Evolutionary conservation across 2,888 invertebrate genomes (phyloP).

Genomic region (Lingula anatina): DNA sequence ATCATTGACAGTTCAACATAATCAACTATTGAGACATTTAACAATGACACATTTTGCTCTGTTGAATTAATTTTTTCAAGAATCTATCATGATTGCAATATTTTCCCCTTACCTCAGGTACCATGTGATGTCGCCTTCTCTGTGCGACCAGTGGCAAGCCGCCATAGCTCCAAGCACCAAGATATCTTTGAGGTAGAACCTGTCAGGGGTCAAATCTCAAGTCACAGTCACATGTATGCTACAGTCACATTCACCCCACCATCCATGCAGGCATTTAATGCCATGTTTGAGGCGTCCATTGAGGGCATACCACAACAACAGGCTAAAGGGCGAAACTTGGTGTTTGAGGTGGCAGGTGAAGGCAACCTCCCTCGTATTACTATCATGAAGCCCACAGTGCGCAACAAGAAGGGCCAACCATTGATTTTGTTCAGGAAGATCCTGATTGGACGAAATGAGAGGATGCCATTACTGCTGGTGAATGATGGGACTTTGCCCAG

Average conservation of each 20-base stretch:
- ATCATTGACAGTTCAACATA: too few relatives aligned
- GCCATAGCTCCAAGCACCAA: slow-evolving; percentile 26
- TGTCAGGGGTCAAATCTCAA: slow-evolving; percentile 41
- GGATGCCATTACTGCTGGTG: slow-evolving; percentile 37
- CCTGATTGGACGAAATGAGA: slow-evolving; percentile 38
- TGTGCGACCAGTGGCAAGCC: slow-evolving; percentile 32
- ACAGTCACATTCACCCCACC: slow-evolving; percentile 50
- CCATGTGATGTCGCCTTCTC: slow-evolving; percentile 49
- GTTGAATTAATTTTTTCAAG: too few relatives aligned
- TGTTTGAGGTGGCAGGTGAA: slow-evolving; percentile 50
- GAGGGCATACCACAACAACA: slow-evolving; percentile 39
- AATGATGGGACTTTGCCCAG: slow-evolving; percentile 51
- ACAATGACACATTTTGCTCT: too few relatives aligned
- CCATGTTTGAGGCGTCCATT: slow-evolving; percentile 47
- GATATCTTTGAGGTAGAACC: slow-evolving; percentile 52
- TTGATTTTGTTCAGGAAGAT: slow-evolving; percentile 46
- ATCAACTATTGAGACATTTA: too few relatives aligned
- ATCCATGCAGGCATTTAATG: slow-evolving; percentile 49
- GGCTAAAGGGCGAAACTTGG: slow-evolving; percentile 39
- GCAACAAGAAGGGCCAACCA: slow-evolving; percentile 51
- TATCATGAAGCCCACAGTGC: slow-evolving; percentile 41
- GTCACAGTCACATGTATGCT: slow-evolving; percentile 47
- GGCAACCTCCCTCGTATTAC: slow-evolving; percentile 50
- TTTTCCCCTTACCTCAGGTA: too few relatives aligned
- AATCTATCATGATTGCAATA: too few relatives aligned